Evolutionary conservation across 1,140 invertebrate species (phyloP), one percentile per base, ranked within the genome.

Genomic region (Charaxes varanes): DNA sequence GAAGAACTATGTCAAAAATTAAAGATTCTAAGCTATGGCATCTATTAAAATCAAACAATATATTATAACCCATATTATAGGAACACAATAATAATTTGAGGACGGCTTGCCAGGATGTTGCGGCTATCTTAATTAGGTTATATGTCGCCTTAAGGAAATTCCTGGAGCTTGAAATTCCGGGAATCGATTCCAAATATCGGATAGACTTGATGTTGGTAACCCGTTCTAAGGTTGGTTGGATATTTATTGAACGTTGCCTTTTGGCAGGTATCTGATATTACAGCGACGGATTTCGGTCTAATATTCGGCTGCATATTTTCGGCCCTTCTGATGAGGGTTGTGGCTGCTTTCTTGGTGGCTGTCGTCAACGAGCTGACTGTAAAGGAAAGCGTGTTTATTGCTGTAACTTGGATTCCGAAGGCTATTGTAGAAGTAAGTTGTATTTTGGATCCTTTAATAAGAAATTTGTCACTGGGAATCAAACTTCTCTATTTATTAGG

Each of bases 321-420:
- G 1, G 72, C 79, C 3, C 51, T 83, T 16, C 22, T 64, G 7
- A 51, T 83, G 8, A 68, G 79, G 17, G 44, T 80, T 32, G 10
- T 83, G 8, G 62, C 76, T 8, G 79, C 76, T 4, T 79, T 80
- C 34, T 53, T 83, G 14, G 63, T 83, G 5, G 54, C 60, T 24
- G 44, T 79, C 4, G 62, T 53, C 13, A 78, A 62, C 34, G 59
- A 64, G 22, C 48, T 81, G 32, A 59, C 74, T 2, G 24, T 76
- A 8, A 77, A 68, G 34, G 79, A 83, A 36, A 78, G 79, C 37
- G 45, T 79, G 23, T 81, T 81, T 24, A 48, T 81, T 11, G 68
- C 72, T 16, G 62, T 81, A 32, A 79, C 79, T 10, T 83, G 79
- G 79, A 79, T 72, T 52, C 79, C 79, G 7, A 83, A 83, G 37